Conservation (phyloP, 2,888 invertebrate genomes). For the Lasioglossum zephyrum region DNA sequence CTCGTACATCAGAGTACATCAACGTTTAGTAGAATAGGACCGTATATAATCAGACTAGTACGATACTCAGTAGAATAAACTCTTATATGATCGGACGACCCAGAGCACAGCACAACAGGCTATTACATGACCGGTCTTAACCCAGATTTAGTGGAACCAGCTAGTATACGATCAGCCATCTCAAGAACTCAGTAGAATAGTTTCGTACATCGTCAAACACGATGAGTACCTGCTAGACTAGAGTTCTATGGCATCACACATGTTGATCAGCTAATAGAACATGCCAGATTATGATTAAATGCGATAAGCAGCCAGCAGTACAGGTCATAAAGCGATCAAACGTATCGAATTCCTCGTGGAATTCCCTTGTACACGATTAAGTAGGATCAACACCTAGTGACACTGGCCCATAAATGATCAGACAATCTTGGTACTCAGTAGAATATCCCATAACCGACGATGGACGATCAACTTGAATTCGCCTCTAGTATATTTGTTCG, state of each 20-base stretch:
- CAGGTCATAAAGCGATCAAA: neutral
- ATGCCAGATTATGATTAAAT: slow-evolving; percentile 1
- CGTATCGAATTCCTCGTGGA: neutral
- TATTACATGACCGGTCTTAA: neutral
- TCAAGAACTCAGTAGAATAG: neutral
- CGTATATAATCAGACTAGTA: neutral
- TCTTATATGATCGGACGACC: neutral
- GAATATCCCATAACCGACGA: neutral
- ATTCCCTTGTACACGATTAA: neutral
- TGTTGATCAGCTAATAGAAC: neutral
- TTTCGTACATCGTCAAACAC: neutral
- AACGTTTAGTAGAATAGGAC: neutral
- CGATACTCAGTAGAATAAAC: neutral
- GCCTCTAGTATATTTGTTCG: neutral
- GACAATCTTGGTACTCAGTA: neutral
- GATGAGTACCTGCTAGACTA: neutral
- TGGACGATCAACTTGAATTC: neutral
- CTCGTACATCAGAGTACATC: neutral
- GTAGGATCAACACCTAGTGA: neutral
- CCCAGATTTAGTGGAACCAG: neutral
- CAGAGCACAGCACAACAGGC: neutral
- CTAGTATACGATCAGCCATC: neutral
- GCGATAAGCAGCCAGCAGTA: neutral
- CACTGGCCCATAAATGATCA: neutral
- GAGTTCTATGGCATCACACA: neutral